These are phyloP conservation scores for Ichneumon xanthorius DNA, from an alignment of 2,888 invertebrate species.

Conservation along the genomic window DNA sequence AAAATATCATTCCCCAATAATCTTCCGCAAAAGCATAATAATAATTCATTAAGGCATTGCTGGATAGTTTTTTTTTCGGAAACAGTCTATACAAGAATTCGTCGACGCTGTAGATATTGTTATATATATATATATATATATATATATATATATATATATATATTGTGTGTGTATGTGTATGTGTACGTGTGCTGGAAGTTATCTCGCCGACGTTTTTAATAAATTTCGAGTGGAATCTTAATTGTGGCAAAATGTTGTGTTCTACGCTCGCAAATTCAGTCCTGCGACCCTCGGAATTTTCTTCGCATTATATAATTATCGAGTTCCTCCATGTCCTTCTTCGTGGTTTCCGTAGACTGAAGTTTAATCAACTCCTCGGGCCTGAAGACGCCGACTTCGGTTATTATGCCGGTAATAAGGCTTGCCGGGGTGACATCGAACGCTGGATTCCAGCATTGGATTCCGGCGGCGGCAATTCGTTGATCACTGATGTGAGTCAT, in stretches of 20 bases:
- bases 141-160: too few species aligned
- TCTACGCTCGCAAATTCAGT: constrained; percentile 1
- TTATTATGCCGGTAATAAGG: constrained; percentile 97
- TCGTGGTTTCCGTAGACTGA: constrained; percentile 30
- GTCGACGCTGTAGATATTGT: constrained; percentile 35
- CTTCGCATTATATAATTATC: constrained; percentile 53
- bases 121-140: background rate
- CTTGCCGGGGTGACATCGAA: constrained; percentile 98
- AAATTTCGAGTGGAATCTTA: constrained; percentile 36
- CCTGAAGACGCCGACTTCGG: constrained; percentile 94
- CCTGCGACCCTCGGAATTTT: constrained; percentile 43
- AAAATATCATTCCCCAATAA: constrained; percentile 16
- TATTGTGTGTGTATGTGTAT: background rate
- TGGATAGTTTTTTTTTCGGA: constrained; percentile 36
- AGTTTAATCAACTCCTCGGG: constrained; percentile 86
- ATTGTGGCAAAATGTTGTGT: constrained; percentile 25
- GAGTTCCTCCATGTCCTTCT: constrained; percentile 50
- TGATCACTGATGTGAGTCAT: constrained; percentile 96
- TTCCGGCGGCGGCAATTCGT: constrained; percentile 95
- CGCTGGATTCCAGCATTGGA: constrained; percentile 98
- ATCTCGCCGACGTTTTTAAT: constrained; percentile 16
- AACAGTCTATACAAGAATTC: constrained; percentile 24
- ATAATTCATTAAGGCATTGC: constrained; percentile 56
- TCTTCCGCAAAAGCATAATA: constrained; percentile 30
- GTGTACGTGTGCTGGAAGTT: background rate